phyloP scores from a whole-genome alignment of 2,888 invertebrate species.

The Junonia oenone region DNA sequence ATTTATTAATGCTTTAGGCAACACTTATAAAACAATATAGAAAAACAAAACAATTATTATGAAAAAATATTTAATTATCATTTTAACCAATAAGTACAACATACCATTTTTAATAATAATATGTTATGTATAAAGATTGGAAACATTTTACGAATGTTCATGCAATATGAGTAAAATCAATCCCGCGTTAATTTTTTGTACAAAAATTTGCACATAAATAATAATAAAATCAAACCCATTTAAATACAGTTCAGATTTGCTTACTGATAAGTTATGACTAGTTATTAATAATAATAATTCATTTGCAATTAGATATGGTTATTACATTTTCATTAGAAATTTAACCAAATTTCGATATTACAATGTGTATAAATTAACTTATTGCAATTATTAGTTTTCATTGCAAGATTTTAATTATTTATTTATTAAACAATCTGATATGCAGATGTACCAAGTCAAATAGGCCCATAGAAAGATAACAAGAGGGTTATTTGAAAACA shows the following conservation, averaged over 20 bases:
- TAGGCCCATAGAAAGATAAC: neutral
- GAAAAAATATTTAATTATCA: conserved; percentile 64
- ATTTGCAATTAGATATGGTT: neutral
- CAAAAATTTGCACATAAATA: neutral
- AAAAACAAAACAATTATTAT: conserved; percentile 64
- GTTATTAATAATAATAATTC: neutral
- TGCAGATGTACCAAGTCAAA: neutral
- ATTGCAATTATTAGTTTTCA: neutral
- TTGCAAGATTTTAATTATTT: neutral
- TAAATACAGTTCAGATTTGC: neutral
- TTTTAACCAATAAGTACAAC: conserved; percentile 70
- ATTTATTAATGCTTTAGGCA: conserved; percentile 73
- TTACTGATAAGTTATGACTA: conserved; percentile 1
- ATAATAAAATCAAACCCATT: neutral
- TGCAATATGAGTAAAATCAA: neutral
- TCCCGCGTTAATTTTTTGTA: too few species aligned
- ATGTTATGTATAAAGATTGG: conserved; percentile 29
- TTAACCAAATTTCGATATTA: neutral
- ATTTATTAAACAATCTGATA: neutral
- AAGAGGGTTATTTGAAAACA: neutral
- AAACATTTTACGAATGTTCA: neutral
- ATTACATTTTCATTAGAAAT: neutral
- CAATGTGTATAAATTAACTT: too few species aligned
- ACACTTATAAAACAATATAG: conserved; percentile 67
- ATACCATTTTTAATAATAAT: conserved; percentile 29